A percentile compares a stretch with the other conserved stretches of the same genome.
These are phyloP conservation scores for Trogon melanurus DNA, from an alignment of 2,113 vertebrate species.

Conservation along the genomic window DNA sequence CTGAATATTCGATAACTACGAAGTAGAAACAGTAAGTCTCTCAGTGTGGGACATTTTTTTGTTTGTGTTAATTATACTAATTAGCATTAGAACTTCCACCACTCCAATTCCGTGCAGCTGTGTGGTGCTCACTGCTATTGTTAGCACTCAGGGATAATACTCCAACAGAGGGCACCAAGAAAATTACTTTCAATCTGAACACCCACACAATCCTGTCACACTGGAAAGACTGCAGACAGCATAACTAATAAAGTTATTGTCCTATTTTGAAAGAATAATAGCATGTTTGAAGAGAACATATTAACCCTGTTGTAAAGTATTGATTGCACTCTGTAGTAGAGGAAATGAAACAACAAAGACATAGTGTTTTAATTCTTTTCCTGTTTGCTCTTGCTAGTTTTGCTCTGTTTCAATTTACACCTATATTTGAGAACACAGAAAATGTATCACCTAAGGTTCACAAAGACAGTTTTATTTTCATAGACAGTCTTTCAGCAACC, in stretches of 20 bases:
- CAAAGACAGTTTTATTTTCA: slow-evolving; percentile 67
- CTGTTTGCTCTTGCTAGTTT: slow-evolving; percentile 75
- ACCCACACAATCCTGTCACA: slow-evolving; percentile 73
- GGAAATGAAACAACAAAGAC: slow-evolving; percentile 80
- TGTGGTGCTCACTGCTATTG: slow-evolving; percentile 46
- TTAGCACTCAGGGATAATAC: slow-evolving; percentile 31
- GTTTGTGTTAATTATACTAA: slow-evolving; percentile 77
- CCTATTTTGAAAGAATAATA: slow-evolving; percentile 82
- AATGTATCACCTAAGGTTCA: slow-evolving; percentile 56
- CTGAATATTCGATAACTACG: slow-evolving; percentile 66
- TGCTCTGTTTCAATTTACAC: slow-evolving; percentile 78
- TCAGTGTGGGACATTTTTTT: slow-evolving; percentile 44
- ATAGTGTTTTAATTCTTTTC: slow-evolving; percentile 77
- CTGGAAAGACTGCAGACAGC: slow-evolving; percentile 73
- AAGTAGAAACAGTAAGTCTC: slow-evolving; percentile 58
- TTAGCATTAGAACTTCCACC: slow-evolving; percentile 76
- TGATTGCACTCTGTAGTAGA: slow-evolving; percentile 78
- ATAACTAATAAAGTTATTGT: slow-evolving; percentile 86
- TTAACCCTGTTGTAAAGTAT: slow-evolving; percentile 85
- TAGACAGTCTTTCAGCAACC: slow-evolving; percentile 39
- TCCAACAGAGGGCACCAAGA: slow-evolving; percentile 77
- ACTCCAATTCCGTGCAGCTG: slow-evolving; percentile 72
- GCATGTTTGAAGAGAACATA: slow-evolving; percentile 80
- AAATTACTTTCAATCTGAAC: slow-evolving; percentile 68
- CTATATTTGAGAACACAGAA: slow-evolving; percentile 74